These are phyloP conservation scores for Ailuropoda melanoleuca DNA, from an alignment of 2,113 vertebrate genomes.

Conservation along the genomic window DNA sequence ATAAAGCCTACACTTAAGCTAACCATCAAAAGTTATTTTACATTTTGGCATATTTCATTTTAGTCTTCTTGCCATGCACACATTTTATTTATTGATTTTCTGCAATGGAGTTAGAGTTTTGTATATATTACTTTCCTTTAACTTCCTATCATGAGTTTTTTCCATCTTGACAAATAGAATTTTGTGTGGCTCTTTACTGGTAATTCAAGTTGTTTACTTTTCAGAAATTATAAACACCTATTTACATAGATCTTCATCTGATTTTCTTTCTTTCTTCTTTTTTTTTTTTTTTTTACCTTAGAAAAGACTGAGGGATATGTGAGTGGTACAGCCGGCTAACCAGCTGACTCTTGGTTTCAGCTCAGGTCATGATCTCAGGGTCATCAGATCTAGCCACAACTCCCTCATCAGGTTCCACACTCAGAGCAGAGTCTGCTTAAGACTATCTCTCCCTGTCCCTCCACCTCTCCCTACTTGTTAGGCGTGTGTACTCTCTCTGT, in stretches of 20 bases:
- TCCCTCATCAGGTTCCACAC: not conserved
- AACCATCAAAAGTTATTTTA: slow-evolving; percentile 28
- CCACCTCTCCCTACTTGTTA: no score
- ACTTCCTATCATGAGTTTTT: not conserved
- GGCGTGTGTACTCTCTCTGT: no score
- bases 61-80: not conserved
- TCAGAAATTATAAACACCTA: slow-evolving; percentile 9
- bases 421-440: not conserved
- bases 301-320: not conserved
- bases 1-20: slow-evolving; percentile 34
- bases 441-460: not conserved
- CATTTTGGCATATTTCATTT: slow-evolving; percentile 19
- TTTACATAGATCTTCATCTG: not conserved
- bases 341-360: not conserved
- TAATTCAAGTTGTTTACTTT: slow-evolving; percentile 44
- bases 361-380: not conserved
- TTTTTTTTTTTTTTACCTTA: not conserved
- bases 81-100: not conserved
- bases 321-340: not conserved
- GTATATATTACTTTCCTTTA: not conserved
- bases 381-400: not conserved
- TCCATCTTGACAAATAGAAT: not conserved
- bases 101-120: not conserved
- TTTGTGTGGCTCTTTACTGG: not conserved
- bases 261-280: not conserved